Evolutionary conservation across 2,797 vertebrate species (phyloP).

Genomic region (Coranthus polyacanthus): DNA sequence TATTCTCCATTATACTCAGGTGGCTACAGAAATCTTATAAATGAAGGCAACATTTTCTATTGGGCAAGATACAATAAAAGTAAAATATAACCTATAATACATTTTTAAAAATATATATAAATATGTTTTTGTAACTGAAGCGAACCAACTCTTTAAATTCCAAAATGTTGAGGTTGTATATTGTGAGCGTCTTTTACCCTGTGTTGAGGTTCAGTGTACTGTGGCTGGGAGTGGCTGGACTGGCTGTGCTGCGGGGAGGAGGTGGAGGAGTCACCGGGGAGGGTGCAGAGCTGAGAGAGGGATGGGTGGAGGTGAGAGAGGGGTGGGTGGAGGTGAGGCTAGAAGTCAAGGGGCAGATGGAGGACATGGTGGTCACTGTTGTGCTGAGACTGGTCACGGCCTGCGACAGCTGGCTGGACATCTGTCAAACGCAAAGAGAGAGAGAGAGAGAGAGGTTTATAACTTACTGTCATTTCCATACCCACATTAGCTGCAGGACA

Average conservation of each 20-base stretch:
- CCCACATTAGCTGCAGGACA: no score
- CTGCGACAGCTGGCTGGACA: constrained; percentile 88
- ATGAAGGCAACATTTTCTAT: no score
- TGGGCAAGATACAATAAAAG: no score
- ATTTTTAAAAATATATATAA: no score
- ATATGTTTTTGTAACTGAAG: neutral
- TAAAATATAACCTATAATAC: no score
- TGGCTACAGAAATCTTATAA: no score
- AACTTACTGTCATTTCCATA: neutral
- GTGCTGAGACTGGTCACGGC: constrained; percentile 92
- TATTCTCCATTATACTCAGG: no score
- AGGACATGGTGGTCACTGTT: constrained; percentile 93
- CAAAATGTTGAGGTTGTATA: no score
- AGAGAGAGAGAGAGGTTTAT: constrained; percentile 49
- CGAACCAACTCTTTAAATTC: no score
- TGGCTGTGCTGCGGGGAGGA: constrained; percentile 89
- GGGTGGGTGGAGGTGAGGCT: constrained; percentile 87
- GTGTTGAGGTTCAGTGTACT: constrained; percentile 90
- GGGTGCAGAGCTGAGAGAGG: constrained; percentile 86
- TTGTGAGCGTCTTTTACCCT: constrained; percentile 83
- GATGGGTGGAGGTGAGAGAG: constrained; percentile 82
- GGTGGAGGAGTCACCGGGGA: constrained; percentile 90
- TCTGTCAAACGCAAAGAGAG: constrained; percentile 72
- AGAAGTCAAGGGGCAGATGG: constrained; percentile 88
- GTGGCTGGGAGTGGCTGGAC: constrained; percentile 90